phyloP scores from a whole-genome alignment of 1,140 invertebrate species.

The Oreohelix idahoensis region DNA sequence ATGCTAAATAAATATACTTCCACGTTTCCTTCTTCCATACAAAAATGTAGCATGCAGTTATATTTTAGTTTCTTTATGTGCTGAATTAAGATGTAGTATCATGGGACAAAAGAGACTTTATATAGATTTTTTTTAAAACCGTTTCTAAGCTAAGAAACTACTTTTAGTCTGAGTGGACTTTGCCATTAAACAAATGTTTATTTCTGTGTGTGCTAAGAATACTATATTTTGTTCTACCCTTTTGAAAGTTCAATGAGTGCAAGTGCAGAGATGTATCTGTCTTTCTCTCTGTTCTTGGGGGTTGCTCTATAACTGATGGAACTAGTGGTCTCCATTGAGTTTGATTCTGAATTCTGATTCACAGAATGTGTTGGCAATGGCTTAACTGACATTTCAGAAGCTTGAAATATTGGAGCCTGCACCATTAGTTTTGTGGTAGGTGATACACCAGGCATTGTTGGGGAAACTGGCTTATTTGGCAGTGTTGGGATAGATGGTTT shows the following conservation, averaged over 20 bases:
- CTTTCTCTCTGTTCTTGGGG: slow-evolving; percentile 52
- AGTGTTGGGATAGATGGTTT: not conserved
- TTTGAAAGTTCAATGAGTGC: slow-evolving; percentile 79
- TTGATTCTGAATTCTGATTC: not conserved
- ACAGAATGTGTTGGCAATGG: not conserved
- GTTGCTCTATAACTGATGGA: slow-evolving; percentile 28
- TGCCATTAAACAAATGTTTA: not conserved
- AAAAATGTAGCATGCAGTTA: no score
- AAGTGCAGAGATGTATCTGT: slow-evolving; percentile 79
- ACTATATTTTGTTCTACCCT: slow-evolving; percentile 24
- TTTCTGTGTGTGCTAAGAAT: not conserved
- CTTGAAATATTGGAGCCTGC: not conserved
- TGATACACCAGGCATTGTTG: not conserved
- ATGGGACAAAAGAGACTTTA: no score
- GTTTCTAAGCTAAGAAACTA: no score
- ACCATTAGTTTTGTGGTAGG: no score
- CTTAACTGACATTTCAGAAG: not conserved
- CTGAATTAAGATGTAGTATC: no score
- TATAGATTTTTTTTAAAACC: no score
- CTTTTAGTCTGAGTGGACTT: no score
- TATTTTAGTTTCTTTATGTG: no score
- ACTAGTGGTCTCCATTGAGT: not conserved
- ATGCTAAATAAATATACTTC: no score
- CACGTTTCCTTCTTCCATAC: no score
- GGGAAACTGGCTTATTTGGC: not conserved